Evolutionary conservation across 2,113 vertebrate species (phyloP).

Genomic region (Motacilla tschutschensis): DNA sequence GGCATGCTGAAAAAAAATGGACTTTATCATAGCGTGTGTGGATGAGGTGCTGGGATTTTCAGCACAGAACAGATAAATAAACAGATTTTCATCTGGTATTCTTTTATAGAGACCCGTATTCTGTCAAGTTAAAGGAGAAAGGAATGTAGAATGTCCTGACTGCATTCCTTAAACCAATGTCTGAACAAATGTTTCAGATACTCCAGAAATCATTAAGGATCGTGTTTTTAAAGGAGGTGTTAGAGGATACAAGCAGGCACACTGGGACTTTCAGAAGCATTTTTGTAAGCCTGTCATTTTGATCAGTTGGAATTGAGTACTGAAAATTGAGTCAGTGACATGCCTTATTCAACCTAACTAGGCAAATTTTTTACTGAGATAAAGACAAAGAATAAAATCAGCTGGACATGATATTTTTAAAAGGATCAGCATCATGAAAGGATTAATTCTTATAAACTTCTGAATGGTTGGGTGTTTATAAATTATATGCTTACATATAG

Average conservation of each 20-base stretch:
- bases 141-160: background rate
- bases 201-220: background rate
- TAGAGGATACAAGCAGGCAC: background rate
- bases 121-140: background rate
- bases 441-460: background rate
- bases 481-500: background rate
- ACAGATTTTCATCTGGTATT: background rate
- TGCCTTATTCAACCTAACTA: background rate
- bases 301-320: background rate
- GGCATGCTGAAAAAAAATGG: background rate
- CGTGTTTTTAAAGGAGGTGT: background rate
- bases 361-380: background rate
- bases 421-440: background rate
- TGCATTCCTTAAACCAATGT: background rate
- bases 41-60: background rate
- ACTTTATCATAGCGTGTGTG: background rate
- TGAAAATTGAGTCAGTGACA: background rate
- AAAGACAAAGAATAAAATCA: background rate
- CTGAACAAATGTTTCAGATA: background rate
- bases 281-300: background rate
- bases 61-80: background rate
- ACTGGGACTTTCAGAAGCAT: background rate
- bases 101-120: background rate
- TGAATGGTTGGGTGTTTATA: background rate
- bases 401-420: background rate